Evolutionary conservation across 2,888 invertebrate species (phyloP), one percentile per base, ranked within the genome.

Genomic region (Nemurella pictetii): DNA sequence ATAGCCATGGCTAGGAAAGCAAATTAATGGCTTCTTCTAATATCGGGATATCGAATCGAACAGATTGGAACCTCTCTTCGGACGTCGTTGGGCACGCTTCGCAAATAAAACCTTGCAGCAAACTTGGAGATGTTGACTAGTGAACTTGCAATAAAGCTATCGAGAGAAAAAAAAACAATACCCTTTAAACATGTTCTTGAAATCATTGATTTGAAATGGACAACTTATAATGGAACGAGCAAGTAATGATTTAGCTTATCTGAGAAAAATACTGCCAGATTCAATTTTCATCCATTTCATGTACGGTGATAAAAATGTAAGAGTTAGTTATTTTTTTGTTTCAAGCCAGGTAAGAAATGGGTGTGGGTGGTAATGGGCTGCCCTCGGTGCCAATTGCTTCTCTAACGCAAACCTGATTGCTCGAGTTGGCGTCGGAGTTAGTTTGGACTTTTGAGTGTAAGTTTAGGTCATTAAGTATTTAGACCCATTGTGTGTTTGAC

Each of bases 21-120:
- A 81, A 55, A 81, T 81, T 81, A 81, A 81, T 81, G 36, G 81
- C n/a, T 27, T 72, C 72, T 82, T 29, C n/a, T 72, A 72, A 26
- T 72, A 72, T 36, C 72, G 28, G n/a, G n/a, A 82, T 36, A 26
- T 81, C 36, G 36, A 35, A 35, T 28, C 55, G 55, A 55, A 55
- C 55, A 55, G 55, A 55, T 55, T 55, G 55, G 55, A 55, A 20
- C 55, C 9, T 55, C 15, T 20, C 55, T 3, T 7, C 20, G 20
- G 12, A 55, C 55, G 55, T 55, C 55, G 55, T 20, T 20, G 55
- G 55, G 55, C 55, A 55, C 55, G 55, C 55, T 55, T 55, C 20
- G 55, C 55, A 55, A 55, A 55, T 55, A 55, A 55, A 55, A 55
- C 55, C 55, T n/a, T n/a, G n/a, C 55, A 20, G 15, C 55, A 1